These are phyloP conservation scores for Spialia ferax DNA, from an alignment of 2,888 invertebrate genomes.

Conservation along the genomic window DNA sequence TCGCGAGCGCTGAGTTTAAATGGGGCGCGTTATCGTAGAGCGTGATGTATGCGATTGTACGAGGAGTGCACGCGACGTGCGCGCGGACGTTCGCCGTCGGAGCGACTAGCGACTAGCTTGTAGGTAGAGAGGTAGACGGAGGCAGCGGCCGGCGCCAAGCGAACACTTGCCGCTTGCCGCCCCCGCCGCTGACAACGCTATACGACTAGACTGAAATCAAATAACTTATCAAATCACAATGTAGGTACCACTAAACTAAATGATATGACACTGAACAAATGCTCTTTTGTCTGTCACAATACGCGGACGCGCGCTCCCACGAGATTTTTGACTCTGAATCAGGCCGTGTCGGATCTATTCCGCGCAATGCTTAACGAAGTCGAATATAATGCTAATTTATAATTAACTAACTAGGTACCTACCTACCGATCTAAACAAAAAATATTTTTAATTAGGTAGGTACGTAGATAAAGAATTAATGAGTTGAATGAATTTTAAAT, in stretches of 20 bases:
- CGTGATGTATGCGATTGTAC: conserved; percentile 54
- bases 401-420: no score
- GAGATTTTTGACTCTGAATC: conserved; percentile 64
- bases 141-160: conserved; percentile 36
- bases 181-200: conserved; percentile 59
- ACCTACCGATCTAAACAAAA: no score
- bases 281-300: conserved; percentile 59
- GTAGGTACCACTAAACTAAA: conserved; percentile 50
- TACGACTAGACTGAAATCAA: conserved; percentile 62
- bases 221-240: conserved; percentile 76
- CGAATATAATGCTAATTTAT: not conserved
- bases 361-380: not conserved
- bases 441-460: no score
- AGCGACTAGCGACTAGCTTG: conserved; percentile 61
- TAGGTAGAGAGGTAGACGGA: conserved; percentile 7
- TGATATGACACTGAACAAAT: conserved; percentile 65
- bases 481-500: no score
- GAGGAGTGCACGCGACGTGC: conserved; percentile 66
- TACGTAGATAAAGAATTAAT: no score
- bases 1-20: conserved; percentile 70
- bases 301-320: conserved; percentile 63
- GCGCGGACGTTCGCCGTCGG: conserved; percentile 69
- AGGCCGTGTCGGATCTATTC: conserved; percentile 45
- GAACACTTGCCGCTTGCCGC: conserved; percentile 52
- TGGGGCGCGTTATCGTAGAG: conserved; percentile 74